Conservation (phyloP, 2,888 invertebrate species). For the Trichopoda pennipes region DNA sequence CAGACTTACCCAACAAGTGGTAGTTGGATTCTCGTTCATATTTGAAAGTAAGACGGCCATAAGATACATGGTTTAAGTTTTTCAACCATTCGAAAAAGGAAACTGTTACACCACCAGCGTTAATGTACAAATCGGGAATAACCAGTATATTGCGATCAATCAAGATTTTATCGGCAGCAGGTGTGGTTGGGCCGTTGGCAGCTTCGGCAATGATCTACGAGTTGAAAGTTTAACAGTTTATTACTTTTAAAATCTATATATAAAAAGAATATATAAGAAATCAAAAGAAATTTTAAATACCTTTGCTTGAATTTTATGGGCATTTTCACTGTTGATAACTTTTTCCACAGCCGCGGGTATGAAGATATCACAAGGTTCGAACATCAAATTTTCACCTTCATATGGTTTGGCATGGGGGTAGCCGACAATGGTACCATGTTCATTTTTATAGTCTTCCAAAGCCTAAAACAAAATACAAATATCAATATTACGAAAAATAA, state of each 20-base stretch:
- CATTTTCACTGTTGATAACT: slow-evolving; percentile 86
- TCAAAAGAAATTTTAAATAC: no score
- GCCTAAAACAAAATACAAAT: slow-evolving; percentile 82
- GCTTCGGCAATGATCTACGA: slow-evolving; percentile 91
- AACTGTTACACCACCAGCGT: slow-evolving; percentile 94
- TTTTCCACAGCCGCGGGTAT: slow-evolving; percentile 91
- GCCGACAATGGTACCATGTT: slow-evolving; percentile 94
- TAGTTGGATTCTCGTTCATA: slow-evolving; percentile 93
- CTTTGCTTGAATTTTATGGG: slow-evolving; percentile 86
- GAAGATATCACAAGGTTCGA: slow-evolving; percentile 89
- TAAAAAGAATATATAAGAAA: neutral
- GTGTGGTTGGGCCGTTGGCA: slow-evolving; percentile 95
- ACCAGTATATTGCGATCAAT: slow-evolving; percentile 88
- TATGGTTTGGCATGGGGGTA: slow-evolving; percentile 96
- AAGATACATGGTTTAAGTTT: slow-evolving; percentile 94
- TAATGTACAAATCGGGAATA: slow-evolving; percentile 89
- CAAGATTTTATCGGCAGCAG: slow-evolving; percentile 89
- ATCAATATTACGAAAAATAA: neutral
- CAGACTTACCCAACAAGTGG: slow-evolving; percentile 86
- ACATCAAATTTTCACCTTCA: slow-evolving; percentile 85
- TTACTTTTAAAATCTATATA: neutral
- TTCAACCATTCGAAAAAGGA: slow-evolving; percentile 96
- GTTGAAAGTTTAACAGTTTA: neutral
- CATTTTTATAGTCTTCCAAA: slow-evolving; percentile 92
- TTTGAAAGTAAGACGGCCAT: slow-evolving; percentile 92